These are phyloP conservation scores for Rhea pennata DNA, from an alignment of 2,113 vertebrate species.

Conservation along the genomic window DNA sequence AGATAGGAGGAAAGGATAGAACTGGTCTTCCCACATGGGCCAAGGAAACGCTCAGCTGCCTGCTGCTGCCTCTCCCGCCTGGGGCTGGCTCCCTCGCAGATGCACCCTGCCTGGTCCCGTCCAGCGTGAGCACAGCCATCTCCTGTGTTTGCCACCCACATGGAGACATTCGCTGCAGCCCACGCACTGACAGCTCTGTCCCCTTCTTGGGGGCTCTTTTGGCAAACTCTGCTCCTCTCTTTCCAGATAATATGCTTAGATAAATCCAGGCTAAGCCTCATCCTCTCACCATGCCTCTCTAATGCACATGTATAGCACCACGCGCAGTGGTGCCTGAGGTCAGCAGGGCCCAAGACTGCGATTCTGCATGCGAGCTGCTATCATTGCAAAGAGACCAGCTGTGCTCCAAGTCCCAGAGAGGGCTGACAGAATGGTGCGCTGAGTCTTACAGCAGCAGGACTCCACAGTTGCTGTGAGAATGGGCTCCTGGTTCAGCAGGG, in stretches of 20 bases:
- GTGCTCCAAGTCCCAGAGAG: accelerated
- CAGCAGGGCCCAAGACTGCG: background rate
- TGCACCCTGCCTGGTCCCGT: background rate
- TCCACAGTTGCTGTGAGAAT: background rate
- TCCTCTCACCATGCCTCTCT: background rate
- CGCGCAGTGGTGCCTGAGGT: background rate
- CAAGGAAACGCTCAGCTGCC: background rate
- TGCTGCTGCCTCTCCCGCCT: background rate
- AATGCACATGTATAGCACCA: background rate
- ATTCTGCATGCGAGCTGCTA: background rate
- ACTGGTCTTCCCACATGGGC: accelerated
- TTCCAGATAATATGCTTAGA: background rate
- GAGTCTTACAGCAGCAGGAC: background rate
- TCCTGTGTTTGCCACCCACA: background rate
- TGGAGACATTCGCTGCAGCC: background rate
- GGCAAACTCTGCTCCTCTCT: too few species aligned
- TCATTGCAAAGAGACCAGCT: background rate
- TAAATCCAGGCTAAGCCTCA: background rate
- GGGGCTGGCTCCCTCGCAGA: background rate
- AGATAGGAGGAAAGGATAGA: background rate
- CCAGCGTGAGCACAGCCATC: accelerated
- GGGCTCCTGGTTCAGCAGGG: background rate
- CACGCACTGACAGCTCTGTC: background rate
- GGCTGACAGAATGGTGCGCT: accelerated
- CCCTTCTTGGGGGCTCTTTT: accelerated